phyloP scores from a whole-genome alignment of 2,797 vertebrate genomes.

The Siniperca obscura region DNA sequence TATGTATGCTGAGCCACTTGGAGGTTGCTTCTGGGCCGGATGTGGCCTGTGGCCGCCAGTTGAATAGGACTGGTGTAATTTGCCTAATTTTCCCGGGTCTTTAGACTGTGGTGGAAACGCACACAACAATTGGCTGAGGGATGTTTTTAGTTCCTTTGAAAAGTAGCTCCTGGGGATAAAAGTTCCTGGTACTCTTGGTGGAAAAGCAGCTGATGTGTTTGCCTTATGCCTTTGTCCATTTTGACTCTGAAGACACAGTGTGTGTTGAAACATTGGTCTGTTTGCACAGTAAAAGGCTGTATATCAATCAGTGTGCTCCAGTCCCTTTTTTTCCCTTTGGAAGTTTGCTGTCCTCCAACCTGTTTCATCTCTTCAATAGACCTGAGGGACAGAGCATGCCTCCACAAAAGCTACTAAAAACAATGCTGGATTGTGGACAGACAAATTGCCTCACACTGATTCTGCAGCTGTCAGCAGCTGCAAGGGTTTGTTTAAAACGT shows the following conservation, averaged over 20 bases:
- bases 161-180: too few relatives aligned
- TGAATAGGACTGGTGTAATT: too few relatives aligned
- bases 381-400: neutral
- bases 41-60: too few relatives aligned
- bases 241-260: neutral
- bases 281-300: neutral
- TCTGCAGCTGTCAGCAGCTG: slow-evolving; percentile 2
- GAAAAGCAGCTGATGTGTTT: too few relatives aligned
- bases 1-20: too few relatives aligned
- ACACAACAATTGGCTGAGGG: too few relatives aligned
- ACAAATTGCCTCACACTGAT: neutral
- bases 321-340: neutral
- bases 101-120: too few relatives aligned
- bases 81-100: too few relatives aligned
- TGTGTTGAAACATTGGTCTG: neutral
- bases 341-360: neutral
- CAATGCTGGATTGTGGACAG: neutral
- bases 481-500: neutral
- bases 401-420: neutral
- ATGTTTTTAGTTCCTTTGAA: too few relatives aligned
- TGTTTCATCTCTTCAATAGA: slow-evolving; percentile 1
- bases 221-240: neutral
- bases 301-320: slow-evolving; percentile 1
- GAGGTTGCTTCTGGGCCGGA: too few relatives aligned
- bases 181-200: too few relatives aligned